These are phyloP conservation scores for Armadillidium nasatum DNA, from an alignment of 1,140 invertebrate genomes.

Conservation along the genomic window DNA sequence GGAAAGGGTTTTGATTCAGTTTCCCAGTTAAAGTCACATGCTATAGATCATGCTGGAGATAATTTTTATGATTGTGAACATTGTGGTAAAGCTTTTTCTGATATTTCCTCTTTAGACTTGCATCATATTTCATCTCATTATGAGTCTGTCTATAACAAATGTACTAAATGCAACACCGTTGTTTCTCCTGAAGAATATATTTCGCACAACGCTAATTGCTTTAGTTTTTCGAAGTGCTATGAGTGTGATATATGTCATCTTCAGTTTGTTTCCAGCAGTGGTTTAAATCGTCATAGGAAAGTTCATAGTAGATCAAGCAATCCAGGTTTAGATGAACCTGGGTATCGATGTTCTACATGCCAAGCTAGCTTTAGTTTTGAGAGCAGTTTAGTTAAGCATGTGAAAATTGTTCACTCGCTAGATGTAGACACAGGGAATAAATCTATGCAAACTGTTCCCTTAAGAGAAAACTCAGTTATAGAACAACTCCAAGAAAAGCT, in stretches of 20 bases:
- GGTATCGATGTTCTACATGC: conserved; percentile 38
- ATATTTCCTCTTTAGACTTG: conserved; percentile 31
- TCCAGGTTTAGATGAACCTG: conserved; percentile 25
- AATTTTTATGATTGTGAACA: conserved; percentile 34
- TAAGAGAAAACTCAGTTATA: conserved; percentile 30
- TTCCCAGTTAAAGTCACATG: conserved; percentile 34
- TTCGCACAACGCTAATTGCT: conserved; percentile 48
- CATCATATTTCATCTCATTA: conserved; percentile 72
- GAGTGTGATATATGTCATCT: conserved; percentile 50
- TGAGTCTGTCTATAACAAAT: conserved; percentile 94
- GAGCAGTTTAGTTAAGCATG: conserved; percentile 36
- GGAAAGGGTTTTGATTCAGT: conserved; percentile 33
- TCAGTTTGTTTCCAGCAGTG: conserved; percentile 39
- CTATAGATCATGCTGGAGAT: conserved; percentile 32
- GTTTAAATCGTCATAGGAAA: conserved; percentile 42
- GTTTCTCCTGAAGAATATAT: conserved; percentile 47
- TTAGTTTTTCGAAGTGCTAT: conserved; percentile 52
- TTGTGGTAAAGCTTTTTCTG: conserved; percentile 36
- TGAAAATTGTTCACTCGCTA: conserved; percentile 35
- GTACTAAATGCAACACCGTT: conserved; percentile 68
- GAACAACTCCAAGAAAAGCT: conserved; percentile 43
- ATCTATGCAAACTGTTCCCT: conserved; percentile 17
- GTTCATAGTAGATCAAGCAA: conserved; percentile 37
- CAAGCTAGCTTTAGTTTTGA: conserved; percentile 42
- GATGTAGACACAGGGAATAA: conserved; percentile 29